Conservation (phyloP, 2,888 invertebrate species). For the Epinotia ramella region DNA sequence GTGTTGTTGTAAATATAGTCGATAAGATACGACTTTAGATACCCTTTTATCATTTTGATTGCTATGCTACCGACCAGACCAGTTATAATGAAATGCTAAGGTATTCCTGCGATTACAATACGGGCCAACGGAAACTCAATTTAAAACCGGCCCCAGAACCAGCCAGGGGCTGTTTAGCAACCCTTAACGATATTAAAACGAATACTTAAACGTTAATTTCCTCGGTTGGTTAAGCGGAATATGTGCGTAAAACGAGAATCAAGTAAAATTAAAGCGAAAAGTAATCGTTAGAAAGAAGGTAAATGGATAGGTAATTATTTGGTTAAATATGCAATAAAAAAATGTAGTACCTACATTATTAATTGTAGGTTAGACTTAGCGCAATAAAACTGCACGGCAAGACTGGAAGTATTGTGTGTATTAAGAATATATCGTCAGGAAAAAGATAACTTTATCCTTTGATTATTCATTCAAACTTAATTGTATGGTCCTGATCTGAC, state of each 20-base stretch:
- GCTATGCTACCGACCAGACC: constrained; percentile 2
- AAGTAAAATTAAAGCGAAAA: constrained; percentile 13
- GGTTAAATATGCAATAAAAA: constrained; percentile 1
- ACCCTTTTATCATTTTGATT: constrained; percentile 29
- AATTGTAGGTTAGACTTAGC: not conserved
- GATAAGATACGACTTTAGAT: constrained; percentile 21
- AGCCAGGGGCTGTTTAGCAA: constrained; percentile 25
- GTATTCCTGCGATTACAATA: constrained; percentile 30
- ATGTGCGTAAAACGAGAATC: constrained; percentile 3
- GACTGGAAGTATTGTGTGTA: no score
- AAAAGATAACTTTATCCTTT: not conserved
- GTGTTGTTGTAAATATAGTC: constrained; percentile 12
- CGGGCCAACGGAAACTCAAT: constrained; percentile 22
- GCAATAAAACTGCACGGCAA: not conserved
- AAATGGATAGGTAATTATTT: constrained; percentile 6
- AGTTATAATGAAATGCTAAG: constrained; percentile 31
- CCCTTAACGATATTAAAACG: constrained; percentile 24
- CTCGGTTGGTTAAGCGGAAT: constrained; percentile 4
- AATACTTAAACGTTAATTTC: constrained; percentile 15
- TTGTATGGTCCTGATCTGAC: not conserved
- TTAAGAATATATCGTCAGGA: not conserved
- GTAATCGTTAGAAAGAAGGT: not conserved
- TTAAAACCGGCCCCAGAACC: constrained; percentile 21
- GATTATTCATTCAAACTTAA: not conserved
- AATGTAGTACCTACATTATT: not conserved